Percentiles rank a stretch among this genome's conserved stretches.
These are phyloP conservation scores for Ectemnius cavifrons DNA, from an alignment of 2,888 invertebrate genomes.

Conservation along the genomic window DNA sequence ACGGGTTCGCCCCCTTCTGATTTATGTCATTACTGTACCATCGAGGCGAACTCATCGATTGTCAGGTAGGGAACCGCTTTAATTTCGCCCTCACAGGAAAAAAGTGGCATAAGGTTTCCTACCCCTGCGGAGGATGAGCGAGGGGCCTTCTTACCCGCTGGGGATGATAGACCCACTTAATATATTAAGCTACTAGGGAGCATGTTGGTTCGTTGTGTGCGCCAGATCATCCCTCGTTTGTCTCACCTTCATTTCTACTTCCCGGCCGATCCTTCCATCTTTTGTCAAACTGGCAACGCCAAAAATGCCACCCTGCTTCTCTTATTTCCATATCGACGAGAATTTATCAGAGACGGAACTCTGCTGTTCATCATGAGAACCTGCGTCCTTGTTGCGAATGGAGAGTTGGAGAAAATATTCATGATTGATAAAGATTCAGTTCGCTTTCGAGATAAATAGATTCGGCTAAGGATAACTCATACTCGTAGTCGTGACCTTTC, in stretches of 20 bases:
- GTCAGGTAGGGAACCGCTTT: background rate
- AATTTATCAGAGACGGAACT: conserved; percentile 13
- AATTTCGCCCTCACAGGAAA: conserved; percentile 18
- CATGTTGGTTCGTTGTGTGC: conserved; percentile 8
- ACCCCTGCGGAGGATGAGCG: no score
- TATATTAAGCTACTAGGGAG: conserved; percentile 20
- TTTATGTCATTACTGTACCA: background rate
- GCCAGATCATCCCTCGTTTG: conserved; percentile 33
- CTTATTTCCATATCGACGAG: conserved; percentile 11
- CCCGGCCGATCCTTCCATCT: conserved; percentile 7
- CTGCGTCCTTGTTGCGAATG: background rate
- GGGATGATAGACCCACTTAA: conserved; percentile 19
- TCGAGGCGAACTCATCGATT: background rate
- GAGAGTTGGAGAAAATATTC: background rate
- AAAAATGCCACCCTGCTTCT: conserved; percentile 22
- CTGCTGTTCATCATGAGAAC: background rate
- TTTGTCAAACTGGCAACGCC: conserved; percentile 23
- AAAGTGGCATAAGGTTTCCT: no score
- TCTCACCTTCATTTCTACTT: conserved; percentile 35
- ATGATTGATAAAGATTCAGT: conserved; percentile 11
- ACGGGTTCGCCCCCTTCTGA: background rate
- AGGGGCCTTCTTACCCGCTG: background rate
- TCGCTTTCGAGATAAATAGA: conserved; percentile 4
- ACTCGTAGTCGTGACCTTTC: background rate
- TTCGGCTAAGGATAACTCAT: background rate